Evolutionary conservation across 2,888 invertebrate genomes (phyloP).

Genomic region (Phania funesta): DNA sequence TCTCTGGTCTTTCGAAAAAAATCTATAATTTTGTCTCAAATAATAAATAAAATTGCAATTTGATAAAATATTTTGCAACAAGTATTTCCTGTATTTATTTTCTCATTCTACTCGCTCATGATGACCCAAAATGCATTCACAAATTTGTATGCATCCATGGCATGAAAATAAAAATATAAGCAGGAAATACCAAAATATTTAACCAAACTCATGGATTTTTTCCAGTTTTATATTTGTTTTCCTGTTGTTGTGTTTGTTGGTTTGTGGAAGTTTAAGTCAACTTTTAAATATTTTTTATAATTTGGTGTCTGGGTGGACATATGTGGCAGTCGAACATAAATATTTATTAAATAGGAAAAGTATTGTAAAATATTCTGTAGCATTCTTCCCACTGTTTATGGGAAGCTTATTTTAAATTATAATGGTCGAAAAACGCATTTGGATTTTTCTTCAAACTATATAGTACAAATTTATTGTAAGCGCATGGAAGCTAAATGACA

Average conservation of each 20-base stretch:
- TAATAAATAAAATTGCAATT: not conserved
- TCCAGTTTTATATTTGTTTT: not conserved
- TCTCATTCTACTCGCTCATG: slow-evolving; percentile 5
- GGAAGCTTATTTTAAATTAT: not conserved
- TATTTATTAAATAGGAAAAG: not conserved
- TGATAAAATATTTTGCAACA: not conserved
- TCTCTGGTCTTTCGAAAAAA: not conserved
- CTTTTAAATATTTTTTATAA: not conserved
- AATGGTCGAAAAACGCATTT: not conserved
- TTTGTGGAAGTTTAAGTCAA: slow-evolving; percentile 17
- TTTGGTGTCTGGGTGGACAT: not conserved
- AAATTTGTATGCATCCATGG: too few relatives aligned
- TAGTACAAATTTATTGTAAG: too few relatives aligned
- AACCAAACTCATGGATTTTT: slow-evolving; percentile 11
- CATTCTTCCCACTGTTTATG: not conserved
- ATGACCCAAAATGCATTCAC: slow-evolving; percentile 21
- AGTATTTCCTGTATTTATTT: slow-evolving; percentile 43
- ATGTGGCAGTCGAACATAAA: slow-evolving; percentile 16
- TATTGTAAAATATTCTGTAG: slow-evolving; percentile 2
- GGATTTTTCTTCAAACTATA: too few relatives aligned
- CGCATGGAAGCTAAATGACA: too few relatives aligned
- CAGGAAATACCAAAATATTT: not conserved
- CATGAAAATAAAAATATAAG: not conserved
- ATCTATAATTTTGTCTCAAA: slow-evolving; percentile 2
- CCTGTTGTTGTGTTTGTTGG: not conserved